A percentile compares a stretch with the other conserved stretches of the same genome.
phyloP scores from a whole-genome alignment of 2,888 invertebrate genomes.

The Odontothrips loti region DNA sequence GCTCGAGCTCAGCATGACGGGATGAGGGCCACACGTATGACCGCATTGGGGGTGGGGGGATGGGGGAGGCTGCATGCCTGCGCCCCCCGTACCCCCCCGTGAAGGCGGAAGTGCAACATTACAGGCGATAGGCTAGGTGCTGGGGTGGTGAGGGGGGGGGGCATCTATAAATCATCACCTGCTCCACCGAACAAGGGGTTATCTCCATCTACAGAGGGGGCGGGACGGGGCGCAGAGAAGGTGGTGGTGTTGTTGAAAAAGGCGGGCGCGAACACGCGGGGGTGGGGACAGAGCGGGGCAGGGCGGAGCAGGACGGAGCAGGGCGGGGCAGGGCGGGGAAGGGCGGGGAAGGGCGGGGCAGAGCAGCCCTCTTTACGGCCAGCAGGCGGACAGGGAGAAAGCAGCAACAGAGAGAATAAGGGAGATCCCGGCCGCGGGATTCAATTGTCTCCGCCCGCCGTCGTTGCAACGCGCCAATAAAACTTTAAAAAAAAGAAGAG shows the following conservation, averaged over 20 bases:
- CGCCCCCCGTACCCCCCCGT: too few species aligned
- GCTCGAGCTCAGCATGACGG: too few species aligned
- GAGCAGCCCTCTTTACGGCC: too few species aligned
- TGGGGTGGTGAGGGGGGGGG: not conserved
- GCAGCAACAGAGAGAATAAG: too few species aligned
- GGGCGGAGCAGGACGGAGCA: not conserved
- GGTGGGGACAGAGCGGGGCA: not conserved
- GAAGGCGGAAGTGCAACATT: conserved; percentile 18
- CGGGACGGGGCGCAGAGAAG: not conserved
- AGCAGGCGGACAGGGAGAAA: too few species aligned
- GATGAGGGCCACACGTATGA: too few species aligned
- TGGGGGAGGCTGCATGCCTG: too few species aligned
- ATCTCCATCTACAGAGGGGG: conserved; percentile 3
- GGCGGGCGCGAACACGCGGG: too few species aligned
- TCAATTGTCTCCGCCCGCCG: too few species aligned
- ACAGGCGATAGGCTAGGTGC: not conserved
- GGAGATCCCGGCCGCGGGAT: too few species aligned
- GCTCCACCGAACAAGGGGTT: conserved; percentile 24
- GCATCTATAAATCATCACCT: not conserved
- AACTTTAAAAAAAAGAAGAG: not conserved
- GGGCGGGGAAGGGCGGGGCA: not conserved
- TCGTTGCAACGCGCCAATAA: too few species aligned
- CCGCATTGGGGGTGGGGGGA: too few species aligned
- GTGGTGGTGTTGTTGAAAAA: not conserved
- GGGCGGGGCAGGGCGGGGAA: not conserved